Evolutionary conservation across 1,140 invertebrate species (phyloP), one percentile per base, ranked within the genome.

Genomic region (Drosophila cardini): DNA sequence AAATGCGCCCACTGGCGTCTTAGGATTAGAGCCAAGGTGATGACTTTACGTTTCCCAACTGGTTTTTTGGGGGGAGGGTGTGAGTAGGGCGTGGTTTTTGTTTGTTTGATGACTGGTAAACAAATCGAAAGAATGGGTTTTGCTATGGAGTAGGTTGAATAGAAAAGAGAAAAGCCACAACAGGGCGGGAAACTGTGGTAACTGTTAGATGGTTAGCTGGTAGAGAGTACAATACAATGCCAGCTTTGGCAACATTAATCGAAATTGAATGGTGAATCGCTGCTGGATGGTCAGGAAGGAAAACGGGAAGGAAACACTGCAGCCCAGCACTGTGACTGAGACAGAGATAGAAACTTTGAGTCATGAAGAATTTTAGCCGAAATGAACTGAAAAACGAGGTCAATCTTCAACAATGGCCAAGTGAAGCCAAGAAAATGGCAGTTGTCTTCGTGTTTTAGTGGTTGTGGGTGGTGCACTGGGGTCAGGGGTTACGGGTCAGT

Each of bases 201-300:
- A n/a, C 43, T 5, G 43, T 26, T 26, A 26, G 21, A 3, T 26
- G 21, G 21, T 26, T 26, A 26, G 43, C 42, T 8, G 13, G 6
- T 2, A 10, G 13, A 8, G 55, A 15, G 56, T 61, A 45, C 46
- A 70, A 62, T 53, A 46, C 50, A 46, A 32, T 45, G 40, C 43
- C 76, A 38, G 21, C 5, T 78, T 79, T 65, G 75, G 82, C 78
- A 75, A 76, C 72, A 86, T 86, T 82, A 87, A 86, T 87, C 83
- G 78, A 86, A 82, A 65, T 63, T 70, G 62, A 84, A 80, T 79
- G 68, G 46, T 55, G 65, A 73, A 82, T 34, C 73, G 50, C 64
- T 64, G 68, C 38, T 42, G 70, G 52, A 40, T 62, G 42, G 40
- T 4, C 58, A 63, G 80, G 50, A 62, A 63, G 70, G 74, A 78